Base-by-base conservation (phyloP, 2,888 invertebrate genomes). In the Melangyna quadrimaculata region DNA sequence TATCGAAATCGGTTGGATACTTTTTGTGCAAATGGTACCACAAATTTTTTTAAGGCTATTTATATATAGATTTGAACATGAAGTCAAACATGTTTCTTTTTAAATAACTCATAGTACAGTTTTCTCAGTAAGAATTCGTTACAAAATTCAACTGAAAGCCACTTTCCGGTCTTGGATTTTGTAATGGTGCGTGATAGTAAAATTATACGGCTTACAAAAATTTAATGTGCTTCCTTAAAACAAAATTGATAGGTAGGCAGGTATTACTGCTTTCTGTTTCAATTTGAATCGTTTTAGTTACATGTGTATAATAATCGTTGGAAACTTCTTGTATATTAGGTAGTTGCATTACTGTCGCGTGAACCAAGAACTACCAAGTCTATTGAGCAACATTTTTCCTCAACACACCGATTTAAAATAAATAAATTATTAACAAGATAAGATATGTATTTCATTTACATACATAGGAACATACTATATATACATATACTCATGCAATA, bases 181-280 rank as follows among this genome's bases (percentile, higher is more conserved):
- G 8, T 0, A 12, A 51, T 27, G 51, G 51, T 51, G 24, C 27
- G 45, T 48, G 45, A 48, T 48, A 19, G 10, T 48, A 22, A 51
- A 1, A 14, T n/a, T 8, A 45, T 10, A 27, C 24, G n/a, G 7
- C 14, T 27, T 9, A 51, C 24, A 27, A 14, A 14, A 24, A 51
- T 3, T 19, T 0, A n/a, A 51, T 8, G 12, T 6, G 9, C 17
- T 61, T 61, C 61, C 61, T 40, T 1, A 1, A 35, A 35, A 12
- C 14, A 61, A n/a, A n/a, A 61, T 24, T 24, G 37, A n/a, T 37
- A 37, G n/a, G n/a, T n/a, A 35, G 5, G 5, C n/a, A n/a, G n/a
- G n/a, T n/a, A n/a, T n/a, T 29, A 17, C 51, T 24, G 40, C 61
- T 61, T 61, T 61, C 40, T 27, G 43, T 63, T 63, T 63, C 40